phyloP scores from a whole-genome alignment of 2,797 vertebrate genomes.

The Falco rusticolus region DNA sequence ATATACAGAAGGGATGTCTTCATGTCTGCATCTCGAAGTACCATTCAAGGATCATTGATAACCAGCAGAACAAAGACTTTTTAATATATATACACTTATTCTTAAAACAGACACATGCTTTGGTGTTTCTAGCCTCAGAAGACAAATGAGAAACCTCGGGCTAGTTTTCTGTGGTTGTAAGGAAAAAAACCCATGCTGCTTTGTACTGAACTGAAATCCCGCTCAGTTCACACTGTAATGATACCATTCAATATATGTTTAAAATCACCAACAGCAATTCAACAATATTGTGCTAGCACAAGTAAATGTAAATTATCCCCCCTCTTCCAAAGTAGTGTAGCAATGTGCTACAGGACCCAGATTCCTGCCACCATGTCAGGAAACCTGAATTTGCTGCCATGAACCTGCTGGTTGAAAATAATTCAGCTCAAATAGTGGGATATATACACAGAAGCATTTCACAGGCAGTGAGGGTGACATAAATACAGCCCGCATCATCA shows the following conservation, averaged over 20 bases:
- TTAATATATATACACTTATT: not conserved
- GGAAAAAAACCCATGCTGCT: not conserved
- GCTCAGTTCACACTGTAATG: not conserved
- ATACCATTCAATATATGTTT: not conserved
- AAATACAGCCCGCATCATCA: conserved; percentile 1
- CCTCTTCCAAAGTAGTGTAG: not conserved
- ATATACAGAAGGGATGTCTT: not conserved
- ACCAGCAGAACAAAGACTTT: not conserved
- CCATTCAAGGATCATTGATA: not conserved
- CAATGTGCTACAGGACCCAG: not conserved
- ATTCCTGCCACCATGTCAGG: not conserved
- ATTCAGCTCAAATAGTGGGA: not conserved
- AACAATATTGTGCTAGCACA: not conserved
- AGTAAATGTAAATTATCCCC: not conserved
- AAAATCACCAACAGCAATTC: not conserved
- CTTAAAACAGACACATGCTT: not conserved
- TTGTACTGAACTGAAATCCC: not conserved
- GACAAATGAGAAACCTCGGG: not conserved
- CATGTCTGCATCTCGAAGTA: not conserved
- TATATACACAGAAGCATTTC: conserved; percentile 41
- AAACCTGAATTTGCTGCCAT: not conserved
- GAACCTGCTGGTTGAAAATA: conserved; percentile 30
- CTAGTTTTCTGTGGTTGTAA: not conserved
- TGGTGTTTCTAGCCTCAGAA: not conserved
- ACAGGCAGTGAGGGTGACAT: not conserved